Conservation (phyloP, 2,888 invertebrate genomes). For the Schizaphis graminum region DNA sequence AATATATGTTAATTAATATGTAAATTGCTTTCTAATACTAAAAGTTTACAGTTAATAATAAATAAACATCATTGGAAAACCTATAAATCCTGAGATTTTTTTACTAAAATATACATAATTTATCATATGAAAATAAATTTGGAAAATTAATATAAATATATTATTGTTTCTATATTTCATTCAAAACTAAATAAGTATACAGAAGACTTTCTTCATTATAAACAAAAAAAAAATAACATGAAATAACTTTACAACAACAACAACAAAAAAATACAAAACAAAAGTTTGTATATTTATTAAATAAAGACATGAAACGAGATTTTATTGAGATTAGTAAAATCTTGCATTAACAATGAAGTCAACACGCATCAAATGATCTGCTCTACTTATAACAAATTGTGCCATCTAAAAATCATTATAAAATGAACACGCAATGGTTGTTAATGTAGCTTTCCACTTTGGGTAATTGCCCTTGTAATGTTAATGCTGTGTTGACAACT, state of each 20-base stretch:
- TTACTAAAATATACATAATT: background rate
- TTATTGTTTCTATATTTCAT: background rate
- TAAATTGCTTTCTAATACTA: background rate
- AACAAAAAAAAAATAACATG: no score
- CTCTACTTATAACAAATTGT: background rate
- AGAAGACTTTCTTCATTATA: no score
- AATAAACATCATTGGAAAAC: background rate
- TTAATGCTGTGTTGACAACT: background rate
- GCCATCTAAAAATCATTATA: background rate
- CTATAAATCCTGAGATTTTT: background rate
- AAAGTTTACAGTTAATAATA: background rate
- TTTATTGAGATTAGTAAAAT: conserved; percentile 1
- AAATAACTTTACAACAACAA: no score
- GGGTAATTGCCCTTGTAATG: conserved; percentile 14
- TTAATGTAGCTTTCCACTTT: conserved; percentile 38
- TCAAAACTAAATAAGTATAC: background rate
- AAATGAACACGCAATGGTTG: background rate
- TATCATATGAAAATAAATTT: background rate
- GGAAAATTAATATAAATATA: background rate
- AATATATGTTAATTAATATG: background rate
- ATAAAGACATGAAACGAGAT: background rate
- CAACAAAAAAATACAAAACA: background rate
- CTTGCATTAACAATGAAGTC: background rate
- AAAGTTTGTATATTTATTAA: background rate
- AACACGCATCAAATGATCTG: background rate